Conservation (phyloP, 1,140 invertebrate species). For the Aphis gossypii region DNA sequence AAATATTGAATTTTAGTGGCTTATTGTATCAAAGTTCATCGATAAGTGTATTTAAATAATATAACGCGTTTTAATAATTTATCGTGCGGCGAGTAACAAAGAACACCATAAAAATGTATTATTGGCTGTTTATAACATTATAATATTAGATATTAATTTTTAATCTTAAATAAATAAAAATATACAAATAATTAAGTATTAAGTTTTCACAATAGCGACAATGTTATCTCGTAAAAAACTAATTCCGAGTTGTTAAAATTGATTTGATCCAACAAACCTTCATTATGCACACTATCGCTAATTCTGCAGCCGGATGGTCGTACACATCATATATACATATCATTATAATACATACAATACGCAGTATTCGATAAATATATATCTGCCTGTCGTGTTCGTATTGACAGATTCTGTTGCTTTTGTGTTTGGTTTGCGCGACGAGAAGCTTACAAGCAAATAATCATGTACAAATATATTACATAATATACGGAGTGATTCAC, state of each 20-base stretch:
- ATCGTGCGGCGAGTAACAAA: rapidly evolving
- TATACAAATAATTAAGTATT: background rate
- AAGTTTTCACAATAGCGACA: background rate
- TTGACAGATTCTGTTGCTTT: background rate
- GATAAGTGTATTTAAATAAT: too few relatives aligned
- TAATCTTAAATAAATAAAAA: background rate
- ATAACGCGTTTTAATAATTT: background rate
- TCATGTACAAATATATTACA: too few relatives aligned
- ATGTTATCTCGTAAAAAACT: background rate
- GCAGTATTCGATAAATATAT: background rate
- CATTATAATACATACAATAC: background rate
- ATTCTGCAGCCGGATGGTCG: background rate
- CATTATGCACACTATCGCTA: background rate
- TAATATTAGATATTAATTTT: background rate
- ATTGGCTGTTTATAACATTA: background rate
- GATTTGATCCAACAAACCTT: background rate
- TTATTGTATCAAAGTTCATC: background rate
- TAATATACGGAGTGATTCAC: too few relatives aligned
- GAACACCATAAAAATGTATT: background rate
- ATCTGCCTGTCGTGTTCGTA: background rate
- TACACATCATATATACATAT: background rate
- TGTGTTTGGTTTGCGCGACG: background rate
- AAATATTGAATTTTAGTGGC: background rate
- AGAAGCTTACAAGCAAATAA: background rate
- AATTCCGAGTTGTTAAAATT: background rate